Percentiles rank a stretch among this genome's conserved stretches.
These are phyloP conservation scores for Oxytorus armatus DNA, from an alignment of 2,888 invertebrate species.

Conservation along the genomic window DNA sequence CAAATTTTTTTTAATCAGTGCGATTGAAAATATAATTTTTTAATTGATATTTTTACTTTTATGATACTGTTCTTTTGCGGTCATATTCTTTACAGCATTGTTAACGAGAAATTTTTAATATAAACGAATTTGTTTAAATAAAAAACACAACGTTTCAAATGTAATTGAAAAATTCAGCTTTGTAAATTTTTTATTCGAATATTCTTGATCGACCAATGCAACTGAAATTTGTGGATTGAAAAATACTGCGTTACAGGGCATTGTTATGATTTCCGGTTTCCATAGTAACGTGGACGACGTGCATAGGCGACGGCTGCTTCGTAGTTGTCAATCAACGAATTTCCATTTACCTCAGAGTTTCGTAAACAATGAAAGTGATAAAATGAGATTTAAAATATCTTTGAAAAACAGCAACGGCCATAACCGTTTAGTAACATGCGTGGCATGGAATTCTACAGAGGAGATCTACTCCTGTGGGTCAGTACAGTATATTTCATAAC, in stretches of 20 bases:
- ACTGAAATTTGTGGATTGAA: background rate
- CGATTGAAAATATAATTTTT: too few species aligned
- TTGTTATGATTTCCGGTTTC: slow-evolving; percentile 36
- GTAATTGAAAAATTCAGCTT: too few species aligned
- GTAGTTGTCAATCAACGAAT: slow-evolving; percentile 1
- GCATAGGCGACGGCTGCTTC: slow-evolving; percentile 22
- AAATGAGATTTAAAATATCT: slow-evolving; percentile 82
- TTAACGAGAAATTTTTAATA: too few species aligned
- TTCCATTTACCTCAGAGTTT: background rate
- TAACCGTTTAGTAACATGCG: slow-evolving; percentile 93
- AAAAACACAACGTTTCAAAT: background rate
- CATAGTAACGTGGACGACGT: slow-evolving; percentile 28
- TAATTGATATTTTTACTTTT: too few species aligned
- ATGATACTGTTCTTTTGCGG: too few species aligned
- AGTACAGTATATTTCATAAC: slow-evolving; percentile 72
- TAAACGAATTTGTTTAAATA: too few species aligned
- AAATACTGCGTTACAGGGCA: background rate
- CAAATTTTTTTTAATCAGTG: too few species aligned
- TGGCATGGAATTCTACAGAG: slow-evolving; percentile 97
- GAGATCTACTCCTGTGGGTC: slow-evolving; percentile 97
- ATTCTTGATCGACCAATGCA: background rate
- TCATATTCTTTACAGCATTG: too few species aligned
- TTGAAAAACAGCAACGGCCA: slow-evolving; percentile 91
- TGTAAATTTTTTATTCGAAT: background rate
- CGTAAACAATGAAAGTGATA: background rate